These are phyloP conservation scores for Oxytorus armatus DNA, from an alignment of 2,888 invertebrate species.

Conservation along the genomic window DNA sequence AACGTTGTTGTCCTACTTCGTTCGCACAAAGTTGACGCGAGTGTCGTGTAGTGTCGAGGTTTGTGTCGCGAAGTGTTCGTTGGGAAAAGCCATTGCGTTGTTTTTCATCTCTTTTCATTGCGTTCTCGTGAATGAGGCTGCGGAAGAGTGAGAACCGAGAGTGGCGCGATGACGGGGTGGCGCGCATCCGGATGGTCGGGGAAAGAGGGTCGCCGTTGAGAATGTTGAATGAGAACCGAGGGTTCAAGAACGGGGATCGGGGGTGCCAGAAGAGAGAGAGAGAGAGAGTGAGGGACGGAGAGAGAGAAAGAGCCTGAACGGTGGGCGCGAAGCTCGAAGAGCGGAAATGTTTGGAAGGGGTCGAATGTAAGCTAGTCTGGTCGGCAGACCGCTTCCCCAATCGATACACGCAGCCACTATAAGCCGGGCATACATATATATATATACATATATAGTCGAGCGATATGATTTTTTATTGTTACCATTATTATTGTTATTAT, in stretches of 20 bases:
- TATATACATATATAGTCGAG: neutral
- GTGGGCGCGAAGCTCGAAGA: constrained; percentile 37
- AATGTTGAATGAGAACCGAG: constrained; percentile 80
- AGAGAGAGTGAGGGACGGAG: constrained; percentile 58
- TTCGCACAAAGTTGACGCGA: neutral
- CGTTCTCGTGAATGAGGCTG: constrained; percentile 57
- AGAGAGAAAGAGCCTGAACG: constrained; percentile 54
- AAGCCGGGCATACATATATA: neutral
- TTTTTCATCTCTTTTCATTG: constrained; percentile 21
- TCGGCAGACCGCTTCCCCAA: constrained; percentile 83
- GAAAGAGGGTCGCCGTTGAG: constrained; percentile 66
- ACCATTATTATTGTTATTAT: constrained; percentile 1
- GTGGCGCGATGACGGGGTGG: constrained; percentile 66
- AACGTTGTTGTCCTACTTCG: constrained; percentile 19
- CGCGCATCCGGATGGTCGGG: constrained; percentile 73
- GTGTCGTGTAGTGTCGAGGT: neutral
- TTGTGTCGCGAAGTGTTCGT: neutral
- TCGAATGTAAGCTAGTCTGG: constrained; percentile 82
- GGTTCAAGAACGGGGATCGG: constrained; percentile 56
- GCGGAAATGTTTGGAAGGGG: constrained; percentile 70
- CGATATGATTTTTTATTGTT: neutral
- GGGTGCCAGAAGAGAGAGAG: constrained; percentile 22
- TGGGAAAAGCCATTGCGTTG: neutral
- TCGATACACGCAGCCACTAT: constrained; percentile 79
- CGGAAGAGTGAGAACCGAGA: constrained; percentile 56